A percentile compares a stretch with the other conserved stretches of the same genome.
Evolutionary conservation across 2,113 vertebrate genomes (phyloP).

Genomic region (Bambusicola thoracicus): DNA sequence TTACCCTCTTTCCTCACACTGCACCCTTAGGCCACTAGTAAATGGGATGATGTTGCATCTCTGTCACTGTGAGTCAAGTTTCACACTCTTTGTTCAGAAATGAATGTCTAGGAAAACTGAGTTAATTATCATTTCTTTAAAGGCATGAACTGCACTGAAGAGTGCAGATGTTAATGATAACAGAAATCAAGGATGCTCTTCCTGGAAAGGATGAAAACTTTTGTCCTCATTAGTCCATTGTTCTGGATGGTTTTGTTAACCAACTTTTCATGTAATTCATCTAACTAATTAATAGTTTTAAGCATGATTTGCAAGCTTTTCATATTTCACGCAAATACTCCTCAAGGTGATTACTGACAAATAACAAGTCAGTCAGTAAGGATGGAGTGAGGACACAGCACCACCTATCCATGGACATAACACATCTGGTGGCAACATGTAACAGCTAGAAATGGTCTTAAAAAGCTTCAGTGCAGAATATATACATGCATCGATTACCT

Average conservation of each 20-base stretch:
- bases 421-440: constrained; percentile 27
- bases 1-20: background rate
- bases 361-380: background rate
- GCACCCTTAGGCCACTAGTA: constrained; percentile 41
- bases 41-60: constrained; percentile 4
- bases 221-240: background rate
- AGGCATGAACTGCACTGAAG: constrained; percentile 15
- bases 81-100: background rate
- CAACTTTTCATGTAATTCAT: background rate
- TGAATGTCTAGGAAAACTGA: constrained; percentile 13
- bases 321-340: background rate
- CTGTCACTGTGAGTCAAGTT: constrained; percentile 1
- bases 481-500: no score
- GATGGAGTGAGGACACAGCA: background rate
- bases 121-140: constrained; percentile 57
- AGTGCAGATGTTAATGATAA: constrained; percentile 41
- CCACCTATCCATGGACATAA: background rate
- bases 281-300: constrained; percentile 5
- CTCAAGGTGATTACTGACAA: background rate
- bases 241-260: background rate
- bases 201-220: constrained; percentile 32
- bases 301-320: background rate
- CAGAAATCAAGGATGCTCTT: constrained; percentile 43
- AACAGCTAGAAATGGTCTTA: background rate
- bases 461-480: background rate